Percentiles rank a stretch among this genome's conserved stretches.
Conservation (phyloP, 2,888 invertebrate species). For the Apodemia mormo region DNA sequence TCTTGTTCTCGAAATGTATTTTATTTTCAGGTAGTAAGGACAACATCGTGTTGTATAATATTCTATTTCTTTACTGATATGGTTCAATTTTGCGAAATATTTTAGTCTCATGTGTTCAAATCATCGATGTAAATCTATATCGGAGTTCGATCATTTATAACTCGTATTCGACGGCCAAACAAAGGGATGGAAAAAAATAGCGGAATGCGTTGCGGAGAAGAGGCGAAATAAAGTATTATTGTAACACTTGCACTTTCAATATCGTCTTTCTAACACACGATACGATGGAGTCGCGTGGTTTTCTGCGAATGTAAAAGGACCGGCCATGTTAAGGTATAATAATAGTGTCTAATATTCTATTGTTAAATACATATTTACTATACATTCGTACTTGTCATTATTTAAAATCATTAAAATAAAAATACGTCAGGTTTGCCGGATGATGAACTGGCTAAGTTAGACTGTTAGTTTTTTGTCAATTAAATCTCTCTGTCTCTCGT, state of each 20-base stretch:
- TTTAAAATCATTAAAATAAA: not conserved
- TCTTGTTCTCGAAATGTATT: not conserved
- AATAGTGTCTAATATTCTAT: not conserved
- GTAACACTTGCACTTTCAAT: slow-evolving; percentile 81
- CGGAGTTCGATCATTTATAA: slow-evolving; percentile 78
- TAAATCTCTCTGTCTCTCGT: no score
- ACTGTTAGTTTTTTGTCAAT: no score
- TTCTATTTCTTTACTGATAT: not conserved
- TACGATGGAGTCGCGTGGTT: slow-evolving; percentile 20
- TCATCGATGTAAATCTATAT: slow-evolving; percentile 65
- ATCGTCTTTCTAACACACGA: slow-evolving; percentile 47
- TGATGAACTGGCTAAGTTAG: no score
- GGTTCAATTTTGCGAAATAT: slow-evolving; percentile 18
- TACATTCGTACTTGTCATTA: not conserved
- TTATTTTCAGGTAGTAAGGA: slow-evolving; percentile 21
- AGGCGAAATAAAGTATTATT: slow-evolving; percentile 76
- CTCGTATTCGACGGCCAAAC: slow-evolving; percentile 73
- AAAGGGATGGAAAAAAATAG: slow-evolving; percentile 60
- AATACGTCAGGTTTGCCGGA: no score
- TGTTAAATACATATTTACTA: not conserved
- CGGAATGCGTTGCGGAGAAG: slow-evolving; percentile 63
- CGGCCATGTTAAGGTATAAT: slow-evolving; percentile 6
- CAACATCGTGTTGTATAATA: not conserved
- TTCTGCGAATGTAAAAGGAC: slow-evolving; percentile 18
- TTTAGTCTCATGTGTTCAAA: slow-evolving; percentile 34